phyloP scores from a whole-genome alignment of 53 echinoderm and acorn worm genomes.

The Paracentrotus lividus region DNA sequence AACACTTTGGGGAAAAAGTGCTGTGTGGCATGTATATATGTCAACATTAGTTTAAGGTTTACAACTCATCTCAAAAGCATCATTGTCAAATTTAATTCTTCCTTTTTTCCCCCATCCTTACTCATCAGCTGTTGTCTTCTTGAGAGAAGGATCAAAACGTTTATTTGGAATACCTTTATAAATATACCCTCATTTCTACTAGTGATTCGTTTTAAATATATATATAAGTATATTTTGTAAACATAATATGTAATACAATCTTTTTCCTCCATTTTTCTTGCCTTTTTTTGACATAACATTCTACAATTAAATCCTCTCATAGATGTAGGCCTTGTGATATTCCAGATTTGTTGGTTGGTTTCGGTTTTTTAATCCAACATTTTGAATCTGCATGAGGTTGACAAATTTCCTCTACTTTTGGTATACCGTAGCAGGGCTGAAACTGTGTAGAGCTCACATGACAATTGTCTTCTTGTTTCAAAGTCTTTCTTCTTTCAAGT shows the following conservation, averaged over 20 bases:
- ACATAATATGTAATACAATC: not conserved
- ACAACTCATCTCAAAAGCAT: no score
- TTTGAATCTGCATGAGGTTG: not conserved
- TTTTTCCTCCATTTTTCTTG: not conserved
- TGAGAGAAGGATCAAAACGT: not conserved
- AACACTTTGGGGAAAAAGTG: no score
- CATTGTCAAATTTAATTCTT: no score
- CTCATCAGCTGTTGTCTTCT: not conserved
- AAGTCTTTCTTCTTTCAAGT: conserved; percentile 35
- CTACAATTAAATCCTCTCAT: not conserved
- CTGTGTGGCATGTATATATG: no score
- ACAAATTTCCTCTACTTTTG: not conserved
- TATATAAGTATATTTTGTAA: not conserved
- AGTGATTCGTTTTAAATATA: not conserved
- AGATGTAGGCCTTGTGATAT: not conserved
- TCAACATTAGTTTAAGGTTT: no score
- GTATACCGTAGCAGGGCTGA: not conserved
- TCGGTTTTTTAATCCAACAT: not conserved
- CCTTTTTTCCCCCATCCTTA: no score
- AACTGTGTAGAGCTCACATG: not conserved
- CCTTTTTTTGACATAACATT: not conserved
- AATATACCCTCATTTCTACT: not conserved
- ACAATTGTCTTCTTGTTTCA: conserved; percentile 23
- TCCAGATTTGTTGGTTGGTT: no score
- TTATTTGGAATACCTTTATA: not conserved